A percentile compares a stretch with the other conserved stretches of the same genome.
phyloP scores from a whole-genome alignment of 2,797 vertebrate species.

The Enteromius mattozi region DNA sequence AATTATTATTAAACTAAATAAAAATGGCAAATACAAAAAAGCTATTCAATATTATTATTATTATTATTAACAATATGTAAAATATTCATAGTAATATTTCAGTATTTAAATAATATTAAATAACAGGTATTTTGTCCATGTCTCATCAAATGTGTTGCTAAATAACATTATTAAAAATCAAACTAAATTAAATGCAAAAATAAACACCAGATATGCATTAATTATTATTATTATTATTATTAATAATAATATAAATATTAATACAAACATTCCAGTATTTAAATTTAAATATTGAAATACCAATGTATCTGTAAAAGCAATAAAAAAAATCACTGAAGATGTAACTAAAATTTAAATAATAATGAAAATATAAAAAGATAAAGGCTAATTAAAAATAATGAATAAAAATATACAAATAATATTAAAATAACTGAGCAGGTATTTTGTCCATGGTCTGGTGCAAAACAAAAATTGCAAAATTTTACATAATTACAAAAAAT shows the following conservation, averaged over 20 bases:
- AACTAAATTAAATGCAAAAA: background rate
- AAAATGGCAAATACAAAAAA: background rate
- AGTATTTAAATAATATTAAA: no score
- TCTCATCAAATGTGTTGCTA: no score
- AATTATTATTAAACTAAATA: background rate
- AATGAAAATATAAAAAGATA: no score
- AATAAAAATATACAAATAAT: background rate
- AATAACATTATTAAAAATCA: no score
- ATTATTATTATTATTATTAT: background rate
- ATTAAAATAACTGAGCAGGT: background rate
- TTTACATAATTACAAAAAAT: background rate
- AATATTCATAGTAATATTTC: no score
- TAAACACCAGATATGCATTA: background rate
- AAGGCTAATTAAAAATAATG: background rate
- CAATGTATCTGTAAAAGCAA: background rate
- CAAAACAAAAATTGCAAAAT: background rate
- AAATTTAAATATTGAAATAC: background rate
- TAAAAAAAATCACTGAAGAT: background rate
- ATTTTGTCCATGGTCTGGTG: background rate
- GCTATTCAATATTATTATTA: background rate
- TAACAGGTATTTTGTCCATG: no score
- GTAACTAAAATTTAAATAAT: background rate
- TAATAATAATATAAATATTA: background rate
- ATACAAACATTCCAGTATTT: background rate
- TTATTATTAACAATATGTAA: background rate